Base-by-base conservation (phyloP, 2,113 vertebrate genomes). In the Sturnus vulgaris region DNA sequence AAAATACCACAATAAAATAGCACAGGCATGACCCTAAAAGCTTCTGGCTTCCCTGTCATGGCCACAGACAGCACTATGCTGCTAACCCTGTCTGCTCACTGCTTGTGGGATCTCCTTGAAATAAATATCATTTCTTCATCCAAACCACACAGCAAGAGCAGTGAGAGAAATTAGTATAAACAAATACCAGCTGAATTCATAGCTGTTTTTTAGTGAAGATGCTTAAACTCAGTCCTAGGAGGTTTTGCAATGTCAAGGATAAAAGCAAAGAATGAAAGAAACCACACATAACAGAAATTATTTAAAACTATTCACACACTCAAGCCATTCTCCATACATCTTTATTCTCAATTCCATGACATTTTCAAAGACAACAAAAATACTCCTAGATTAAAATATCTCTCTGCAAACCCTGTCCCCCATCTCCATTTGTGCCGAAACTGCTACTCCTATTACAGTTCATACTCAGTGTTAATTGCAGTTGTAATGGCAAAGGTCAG, bases 401-500 rank as follows among this genome's bases (percentile, higher is more conserved):
- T 35, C 61, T 28, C 28, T 80, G 24, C 33, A 91, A 40, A 15
- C 5, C 10, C 24, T n/a, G 6, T 11, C 12, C 8, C 6, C 4
- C 16, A 9, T 15, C 15, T 46, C n/a, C 13, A 50, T 59, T 89
- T 72, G 28, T 64, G 63, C 40, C 6, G 0, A 91, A 93, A 64
- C 28, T 35, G 40, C 91, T 89, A 56, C 69, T n/a, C 28, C 71
- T 30, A 9, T 66, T 83, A 86, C 72, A 81, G 85, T 93, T 93
- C 86, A 93, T 88, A 49, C 9, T 13, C 46, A 76, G 66, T 30
- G 84, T 93, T 97, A 93, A 95, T 95, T 92, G 93, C 61, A 46
- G 53, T 76, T 96, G 75, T 82, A 88, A 53, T 57, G 73, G 86
- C 83, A 92, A 79, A 95, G 89, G 86, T 85, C 91, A 53, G 12